These are phyloP conservation scores for Neuroscelio doddi DNA, from an alignment of 2,888 invertebrate species.

Conservation along the genomic window DNA sequence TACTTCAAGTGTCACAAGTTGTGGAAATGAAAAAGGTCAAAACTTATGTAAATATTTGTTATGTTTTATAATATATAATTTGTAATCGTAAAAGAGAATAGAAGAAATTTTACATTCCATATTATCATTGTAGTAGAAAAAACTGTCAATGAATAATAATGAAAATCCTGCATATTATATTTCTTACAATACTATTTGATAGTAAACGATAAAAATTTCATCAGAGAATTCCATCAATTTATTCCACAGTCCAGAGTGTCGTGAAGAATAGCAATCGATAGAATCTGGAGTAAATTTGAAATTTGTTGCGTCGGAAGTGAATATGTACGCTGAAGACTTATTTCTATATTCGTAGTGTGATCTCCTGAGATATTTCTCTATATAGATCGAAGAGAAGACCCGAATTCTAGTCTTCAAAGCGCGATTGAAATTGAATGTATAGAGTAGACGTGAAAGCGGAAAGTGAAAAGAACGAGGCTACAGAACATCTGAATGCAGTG, in stretches of 20 bases:
- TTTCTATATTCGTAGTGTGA: conserved; percentile 13
- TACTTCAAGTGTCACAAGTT: too few relatives aligned
- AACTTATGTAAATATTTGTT: too few relatives aligned
- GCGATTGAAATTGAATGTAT: conserved; percentile 17
- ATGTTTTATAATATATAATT: too few relatives aligned
- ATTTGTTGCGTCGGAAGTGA: conserved; percentile 9
- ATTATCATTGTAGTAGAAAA: neutral
- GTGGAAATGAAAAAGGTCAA: too few relatives aligned
- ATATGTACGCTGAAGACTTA: conserved; percentile 17
- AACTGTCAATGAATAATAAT: neutral
- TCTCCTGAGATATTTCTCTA: conserved; percentile 14
- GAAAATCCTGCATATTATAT: too few relatives aligned
- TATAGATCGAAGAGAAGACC: conserved; percentile 17
- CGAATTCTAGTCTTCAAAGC: conserved; percentile 16
- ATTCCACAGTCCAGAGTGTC: neutral
- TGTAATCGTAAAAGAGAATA: too few relatives aligned
- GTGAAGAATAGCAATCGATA: conserved; percentile 13
- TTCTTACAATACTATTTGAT: conserved; percentile 2
- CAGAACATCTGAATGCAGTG: conserved; percentile 10
- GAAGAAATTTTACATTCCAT: neutral
- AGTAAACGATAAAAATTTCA: neutral
- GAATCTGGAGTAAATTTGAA: neutral
- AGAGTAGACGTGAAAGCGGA: conserved; percentile 2
- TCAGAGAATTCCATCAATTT: conserved; percentile 1
- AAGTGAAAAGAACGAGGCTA: conserved; percentile 14